Conservation (phyloP, 2,113 vertebrate species). For the Rhea americana region DNA sequence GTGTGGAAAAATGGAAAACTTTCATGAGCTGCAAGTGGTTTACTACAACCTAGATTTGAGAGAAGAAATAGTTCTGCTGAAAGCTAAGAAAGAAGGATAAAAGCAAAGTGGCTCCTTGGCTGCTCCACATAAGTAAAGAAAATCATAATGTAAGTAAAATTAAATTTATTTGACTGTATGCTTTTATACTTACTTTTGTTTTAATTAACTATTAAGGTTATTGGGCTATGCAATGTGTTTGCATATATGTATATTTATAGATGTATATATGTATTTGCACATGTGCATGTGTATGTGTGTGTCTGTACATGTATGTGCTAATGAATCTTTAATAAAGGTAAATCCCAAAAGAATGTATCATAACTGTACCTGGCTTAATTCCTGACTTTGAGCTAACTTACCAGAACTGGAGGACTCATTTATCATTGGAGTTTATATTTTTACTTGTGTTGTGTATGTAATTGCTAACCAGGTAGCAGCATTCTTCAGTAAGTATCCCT, state of each 20-base stretch:
- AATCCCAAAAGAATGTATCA: rapidly evolving
- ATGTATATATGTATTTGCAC: not conserved
- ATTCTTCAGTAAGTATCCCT: not conserved
- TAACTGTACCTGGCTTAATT: not conserved
- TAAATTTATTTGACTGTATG: not conserved
- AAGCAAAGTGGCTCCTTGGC: not conserved
- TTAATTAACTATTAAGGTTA: not conserved
- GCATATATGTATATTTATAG: not conserved
- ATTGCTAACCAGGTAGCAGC: not conserved
- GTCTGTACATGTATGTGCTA: not conserved
- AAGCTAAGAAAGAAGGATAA: not conserved
- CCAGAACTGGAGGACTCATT: not conserved
- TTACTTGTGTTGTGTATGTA: not conserved
- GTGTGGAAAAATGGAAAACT: not conserved
- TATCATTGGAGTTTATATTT: not conserved
- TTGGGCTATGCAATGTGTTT: not conserved
- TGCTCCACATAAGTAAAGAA: not conserved
- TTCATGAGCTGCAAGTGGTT: not conserved
- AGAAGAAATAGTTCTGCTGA: not conserved
- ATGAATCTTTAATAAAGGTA: not conserved
- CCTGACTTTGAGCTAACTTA: not conserved
- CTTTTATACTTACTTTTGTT: not conserved
- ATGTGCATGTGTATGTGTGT: not conserved
- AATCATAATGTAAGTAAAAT: not conserved
- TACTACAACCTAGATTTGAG: not conserved